Evolutionary conservation across 2,888 invertebrate genomes (phyloP), one percentile per base, ranked within the genome.

Genomic region (Thyatira batis): DNA sequence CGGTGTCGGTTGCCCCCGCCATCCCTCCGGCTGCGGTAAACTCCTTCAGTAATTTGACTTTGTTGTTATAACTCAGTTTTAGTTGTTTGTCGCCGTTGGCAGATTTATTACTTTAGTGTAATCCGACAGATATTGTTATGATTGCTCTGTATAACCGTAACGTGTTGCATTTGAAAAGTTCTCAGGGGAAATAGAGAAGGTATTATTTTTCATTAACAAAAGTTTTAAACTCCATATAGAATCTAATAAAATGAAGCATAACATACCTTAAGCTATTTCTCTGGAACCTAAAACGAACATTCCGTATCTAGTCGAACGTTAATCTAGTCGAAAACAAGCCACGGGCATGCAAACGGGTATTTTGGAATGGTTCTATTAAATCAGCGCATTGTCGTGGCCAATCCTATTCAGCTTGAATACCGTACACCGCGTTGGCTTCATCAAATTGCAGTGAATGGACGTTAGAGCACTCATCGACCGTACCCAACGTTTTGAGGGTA

Each of bases 21-120:
- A 72, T 75, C 66, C 71, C 71, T 68, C 65, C 71, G 61, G 71
- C 71, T 82, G 88, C 81, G 91, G 90, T 87, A 85, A 89, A 90
- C 89, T 91, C 88, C 88, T 88, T 88, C 81, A 80, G 89, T 90
- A 91, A 92, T 91, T 91, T 88, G 89, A 91, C 90, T 91, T 92
- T 89, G 90, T 91, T 91, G 89, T 91, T 91, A 85, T 92, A 92
- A 91, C 87, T 91, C 84, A 89, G 91, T 92, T 91, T 86, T 81
- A 84, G 85, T 82, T 87, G 85, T 89, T 89, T 89, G 90, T 90
- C 87, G 85, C 73, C 79, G 85, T 79, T 79, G 80, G 81, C 81
- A 85, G 88, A 91, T 91, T 92, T 92, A 92, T 91, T 87, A 82
- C 84, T 85, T 89, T 85, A 84, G 83, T 81, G 85, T 84, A 86